A percentile compares a stretch with the other conserved stretches of the same genome.
phyloP scores from a whole-genome alignment of 1,140 invertebrate genomes.

The Philotrypesis tridentata region DNA sequence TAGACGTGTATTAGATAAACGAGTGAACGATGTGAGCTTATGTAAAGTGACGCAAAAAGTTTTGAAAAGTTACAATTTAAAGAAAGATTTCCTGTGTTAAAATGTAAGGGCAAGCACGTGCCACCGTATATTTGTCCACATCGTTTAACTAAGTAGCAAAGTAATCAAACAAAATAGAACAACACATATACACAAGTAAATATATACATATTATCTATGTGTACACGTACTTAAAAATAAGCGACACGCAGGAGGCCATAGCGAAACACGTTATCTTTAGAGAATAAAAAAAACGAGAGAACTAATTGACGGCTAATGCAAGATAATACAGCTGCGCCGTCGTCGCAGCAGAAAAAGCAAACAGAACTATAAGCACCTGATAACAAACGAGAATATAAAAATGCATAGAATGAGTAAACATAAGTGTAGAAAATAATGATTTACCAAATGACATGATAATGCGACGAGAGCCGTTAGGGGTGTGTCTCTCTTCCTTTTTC shows the following conservation, averaged over 20 bases:
- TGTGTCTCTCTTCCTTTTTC: slow-evolving; percentile 27
- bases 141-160: slow-evolving; percentile 4
- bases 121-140: not conserved
- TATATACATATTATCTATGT: not conserved
- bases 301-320: not conserved
- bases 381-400: not conserved
- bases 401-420: slow-evolving; percentile 37
- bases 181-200: not conserved
- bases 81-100: too few species aligned
- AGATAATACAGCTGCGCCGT: not conserved
- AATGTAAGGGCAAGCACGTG: too few species aligned
- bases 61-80: not conserved
- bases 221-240: not conserved
- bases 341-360: slow-evolving; percentile 44
- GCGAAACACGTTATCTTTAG: slow-evolving; percentile 17
- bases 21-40: not conserved
- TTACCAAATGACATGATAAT: slow-evolving; percentile 45
- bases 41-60: not conserved
- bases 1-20: not conserved
- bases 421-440: slow-evolving; percentile 49
- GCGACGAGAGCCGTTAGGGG: slow-evolving; percentile 60
- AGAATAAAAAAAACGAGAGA: not conserved
- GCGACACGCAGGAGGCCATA: slow-evolving; percentile 12
- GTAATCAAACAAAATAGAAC: slow-evolving; percentile 21
- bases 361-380: slow-evolving; percentile 11